A percentile compares a stretch with the other conserved stretches of the same genome.
phyloP scores from a whole-genome alignment of 2,797 vertebrate genomes.

The Huso huso region DNA sequence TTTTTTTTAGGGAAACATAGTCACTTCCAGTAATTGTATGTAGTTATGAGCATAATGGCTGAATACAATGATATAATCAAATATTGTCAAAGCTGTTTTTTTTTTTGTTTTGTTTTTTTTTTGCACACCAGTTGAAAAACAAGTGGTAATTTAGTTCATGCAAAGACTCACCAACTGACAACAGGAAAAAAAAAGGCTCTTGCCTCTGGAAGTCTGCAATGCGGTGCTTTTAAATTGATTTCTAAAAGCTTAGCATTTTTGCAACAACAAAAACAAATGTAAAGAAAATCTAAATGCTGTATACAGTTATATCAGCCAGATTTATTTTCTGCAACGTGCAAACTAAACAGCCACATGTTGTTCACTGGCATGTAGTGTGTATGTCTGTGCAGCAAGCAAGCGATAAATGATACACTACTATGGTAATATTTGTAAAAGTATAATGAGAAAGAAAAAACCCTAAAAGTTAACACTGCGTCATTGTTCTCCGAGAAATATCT shows the following conservation, averaged over 20 bases:
- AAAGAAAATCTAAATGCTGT: slow-evolving; percentile 3
- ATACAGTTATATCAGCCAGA: slow-evolving; percentile 4
- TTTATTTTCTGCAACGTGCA: slow-evolving; percentile 15
- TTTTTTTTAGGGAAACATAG: slow-evolving; percentile 81
- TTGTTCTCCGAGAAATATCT: slow-evolving; percentile 50
- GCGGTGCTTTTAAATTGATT: background rate
- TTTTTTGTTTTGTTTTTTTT: slow-evolving; percentile 46
- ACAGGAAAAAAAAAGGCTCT: slow-evolving; percentile 16
- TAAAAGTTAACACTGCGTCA: slow-evolving; percentile 48
- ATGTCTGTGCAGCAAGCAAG: slow-evolving; percentile 66
- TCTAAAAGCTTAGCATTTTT: slow-evolving; percentile 10
- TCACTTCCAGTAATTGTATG: slow-evolving; percentile 71
- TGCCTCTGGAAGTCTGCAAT: slow-evolving; percentile 17
- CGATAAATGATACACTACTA: slow-evolving; percentile 57
- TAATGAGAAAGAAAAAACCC: slow-evolving; percentile 44
- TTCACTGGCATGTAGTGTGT: slow-evolving; percentile 53
- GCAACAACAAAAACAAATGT: slow-evolving; percentile 9
- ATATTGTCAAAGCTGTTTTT: slow-evolving; percentile 65
- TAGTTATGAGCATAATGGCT: slow-evolving; percentile 68
- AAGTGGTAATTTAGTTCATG: slow-evolving; percentile 40
- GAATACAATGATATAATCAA: slow-evolving; percentile 73
- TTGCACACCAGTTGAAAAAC: slow-evolving; percentile 62
- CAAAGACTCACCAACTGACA: slow-evolving; percentile 11
- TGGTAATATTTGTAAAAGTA: slow-evolving; percentile 64
- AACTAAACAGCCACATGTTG: slow-evolving; percentile 37